Percentiles rank a stretch among this genome's conserved stretches.
phyloP scores from a whole-genome alignment of 2,113 vertebrate genomes.

The Archilochus colubris region DNA sequence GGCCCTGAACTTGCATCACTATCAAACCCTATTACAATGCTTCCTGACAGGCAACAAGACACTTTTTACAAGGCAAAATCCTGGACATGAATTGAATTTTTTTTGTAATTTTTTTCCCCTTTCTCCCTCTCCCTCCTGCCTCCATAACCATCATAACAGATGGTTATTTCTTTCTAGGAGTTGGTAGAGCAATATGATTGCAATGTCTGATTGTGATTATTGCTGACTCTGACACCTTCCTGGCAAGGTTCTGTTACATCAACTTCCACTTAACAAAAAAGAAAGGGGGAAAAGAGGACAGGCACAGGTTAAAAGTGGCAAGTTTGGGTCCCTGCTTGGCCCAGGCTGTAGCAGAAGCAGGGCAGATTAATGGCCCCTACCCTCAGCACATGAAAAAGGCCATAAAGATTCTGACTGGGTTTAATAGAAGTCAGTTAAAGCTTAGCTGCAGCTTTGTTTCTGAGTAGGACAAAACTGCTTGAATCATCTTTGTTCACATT shows the following conservation, averaged over 20 bases:
- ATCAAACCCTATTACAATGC: not conserved
- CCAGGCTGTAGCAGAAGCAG: not conserved
- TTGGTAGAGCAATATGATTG: conserved; percentile 28
- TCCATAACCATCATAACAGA: conserved; percentile 1
- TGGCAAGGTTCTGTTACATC: conserved; percentile 40
- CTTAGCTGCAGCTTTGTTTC: conserved; percentile 15
- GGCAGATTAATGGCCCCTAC: not conserved
- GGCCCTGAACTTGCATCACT: not conserved
- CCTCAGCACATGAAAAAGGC: not conserved
- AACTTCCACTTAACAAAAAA: conserved; percentile 13
- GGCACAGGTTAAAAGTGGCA: not conserved
- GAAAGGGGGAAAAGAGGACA: conserved; percentile 40
- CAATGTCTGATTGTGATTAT: conserved; percentile 41
- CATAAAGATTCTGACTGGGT: conserved; percentile 29
- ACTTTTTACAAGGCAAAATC: not conserved
- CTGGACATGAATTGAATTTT: not conserved
- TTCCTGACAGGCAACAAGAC: not conserved
- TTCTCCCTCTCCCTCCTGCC: too few species aligned
- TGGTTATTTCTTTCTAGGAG: conserved; percentile 53
- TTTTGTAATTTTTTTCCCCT: too few species aligned
- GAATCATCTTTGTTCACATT: conserved; percentile 8
- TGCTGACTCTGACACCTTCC: conserved; percentile 63
- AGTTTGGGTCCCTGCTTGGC: not conserved
- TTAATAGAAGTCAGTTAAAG: not conserved
- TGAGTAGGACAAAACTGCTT: conserved; percentile 7